Evolutionary conservation across 2,797 vertebrate genomes (phyloP).

Genomic region (Botia kubotai): DNA sequence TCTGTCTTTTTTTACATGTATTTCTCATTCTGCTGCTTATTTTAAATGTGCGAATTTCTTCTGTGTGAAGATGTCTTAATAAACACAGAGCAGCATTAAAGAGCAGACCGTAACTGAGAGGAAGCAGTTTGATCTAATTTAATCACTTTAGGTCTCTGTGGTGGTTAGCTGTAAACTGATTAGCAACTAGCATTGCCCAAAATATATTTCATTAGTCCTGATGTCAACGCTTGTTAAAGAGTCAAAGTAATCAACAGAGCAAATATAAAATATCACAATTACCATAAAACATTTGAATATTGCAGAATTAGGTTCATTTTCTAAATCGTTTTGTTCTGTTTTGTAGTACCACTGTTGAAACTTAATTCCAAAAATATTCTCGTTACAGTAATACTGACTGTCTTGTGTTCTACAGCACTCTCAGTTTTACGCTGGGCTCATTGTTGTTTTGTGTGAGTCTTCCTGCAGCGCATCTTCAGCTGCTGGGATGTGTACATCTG

Average conservation of each 20-base stretch:
- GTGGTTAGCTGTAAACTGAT: slow-evolving; percentile 8
- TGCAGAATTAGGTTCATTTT: background rate
- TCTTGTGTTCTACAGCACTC: no score
- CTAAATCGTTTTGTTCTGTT: background rate
- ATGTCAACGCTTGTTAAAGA: background rate
- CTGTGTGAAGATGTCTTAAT: background rate
- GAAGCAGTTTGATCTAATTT: background rate
- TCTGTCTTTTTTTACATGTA: no score
- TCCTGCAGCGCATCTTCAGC: slow-evolving; percentile 42
- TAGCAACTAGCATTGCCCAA: background rate
- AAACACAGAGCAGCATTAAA: background rate
- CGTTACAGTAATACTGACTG: no score
- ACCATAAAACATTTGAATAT: background rate
- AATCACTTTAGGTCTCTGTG: background rate
- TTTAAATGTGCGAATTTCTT: no score
- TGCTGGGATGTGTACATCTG: slow-evolving; percentile 37
- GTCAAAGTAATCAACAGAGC: background rate
- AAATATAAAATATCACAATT: background rate
- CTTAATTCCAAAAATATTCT: no score
- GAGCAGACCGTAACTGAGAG: background rate
- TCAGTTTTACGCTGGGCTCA: background rate
- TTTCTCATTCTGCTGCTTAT: no score
- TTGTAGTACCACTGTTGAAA: background rate
- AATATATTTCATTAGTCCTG: background rate
- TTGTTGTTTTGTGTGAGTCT: slow-evolving; percentile 53